Base-by-base conservation (phyloP, 2,888 invertebrate genomes). In the Chorisops tibialis region DNA sequence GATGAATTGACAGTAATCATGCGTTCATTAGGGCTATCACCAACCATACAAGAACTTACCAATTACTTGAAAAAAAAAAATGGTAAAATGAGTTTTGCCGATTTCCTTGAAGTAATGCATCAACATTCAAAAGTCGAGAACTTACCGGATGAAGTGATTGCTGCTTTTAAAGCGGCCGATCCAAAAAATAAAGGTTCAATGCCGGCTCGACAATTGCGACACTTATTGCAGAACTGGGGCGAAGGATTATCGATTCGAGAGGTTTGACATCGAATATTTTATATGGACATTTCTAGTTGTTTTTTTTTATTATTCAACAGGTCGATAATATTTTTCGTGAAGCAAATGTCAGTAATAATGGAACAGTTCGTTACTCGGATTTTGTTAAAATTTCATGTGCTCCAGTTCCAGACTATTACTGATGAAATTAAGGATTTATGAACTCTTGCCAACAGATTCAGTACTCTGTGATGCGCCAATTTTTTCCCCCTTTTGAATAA, bases 31-130 rank as follows among this genome's bases (percentile, higher is more conserved):
- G 96, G 95, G 0, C 86, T 95, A 79, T 94, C 95, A 67, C 96
- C 96, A 0, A 97, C 96, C 0, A 91, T 93, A 64, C 89, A 89
- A 59, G 97, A 97, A 76, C 79, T 96, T 39, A 87, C 89, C 65
- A 87, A 88, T 72, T 93, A 92, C 76, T 82, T 90, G 54, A 87
- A 87, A 73, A 87, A 87, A 62, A 73, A 83, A 83, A 90, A 88
- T 68, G 93, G 94, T 0, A 92, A 91, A 79, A 92, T 95, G 90
- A 89, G 90, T 0, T 97, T 97, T 77, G 94, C 96, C 0, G 95
- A 96, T 72, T 96, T 97, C 73, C 78, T 97, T 49, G 95, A 96
- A 73, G 91, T 96, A 1, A 93, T 96, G 92, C 94, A 96, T 74
- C 86, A 90, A 60, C 96, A 96, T 75, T 91, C 89, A 24, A 82